Percentiles rank a stretch among this genome's conserved stretches.
Conservation (phyloP, 1,140 invertebrate species). For the Drosophila auraria region DNA sequence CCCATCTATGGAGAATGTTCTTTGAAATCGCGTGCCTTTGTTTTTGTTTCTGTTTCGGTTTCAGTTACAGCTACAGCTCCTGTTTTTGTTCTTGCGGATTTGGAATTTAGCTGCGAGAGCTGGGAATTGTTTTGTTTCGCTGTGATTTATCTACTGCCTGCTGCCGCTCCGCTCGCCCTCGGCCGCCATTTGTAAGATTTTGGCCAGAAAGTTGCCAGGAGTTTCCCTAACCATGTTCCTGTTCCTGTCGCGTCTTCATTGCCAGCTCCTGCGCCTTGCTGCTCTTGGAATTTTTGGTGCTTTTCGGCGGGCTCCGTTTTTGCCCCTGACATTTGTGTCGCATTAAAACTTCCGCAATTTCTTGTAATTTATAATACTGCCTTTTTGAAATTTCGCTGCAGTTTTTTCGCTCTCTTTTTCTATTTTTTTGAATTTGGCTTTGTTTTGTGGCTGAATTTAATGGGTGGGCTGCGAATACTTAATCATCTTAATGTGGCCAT, state of each 20-base stretch:
- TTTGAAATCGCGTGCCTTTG: slow-evolving; percentile 63
- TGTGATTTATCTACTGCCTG: slow-evolving; percentile 71
- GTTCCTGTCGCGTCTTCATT: slow-evolving; percentile 60
- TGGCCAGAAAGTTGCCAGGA: slow-evolving; percentile 75
- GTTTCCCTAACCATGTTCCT: slow-evolving; percentile 47
- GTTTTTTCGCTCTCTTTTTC: slow-evolving; percentile 15
- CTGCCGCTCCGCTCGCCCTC: slow-evolving; percentile 45
- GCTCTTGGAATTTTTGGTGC: slow-evolving; percentile 50
- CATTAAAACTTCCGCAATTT: slow-evolving; percentile 80
- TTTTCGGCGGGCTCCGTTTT: slow-evolving; percentile 54
- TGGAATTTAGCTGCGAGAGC: slow-evolving; percentile 35
- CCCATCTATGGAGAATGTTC: slow-evolving; percentile 63
- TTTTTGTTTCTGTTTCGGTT: slow-evolving; percentile 36
- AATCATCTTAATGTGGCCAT: slow-evolving; percentile 78
- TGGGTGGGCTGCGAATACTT: slow-evolving; percentile 60
- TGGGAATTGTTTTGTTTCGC: slow-evolving; percentile 71
- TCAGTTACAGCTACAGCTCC: slow-evolving; percentile 35
- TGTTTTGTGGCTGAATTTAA: slow-evolving; percentile 40
- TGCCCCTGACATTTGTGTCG: slow-evolving; percentile 78
- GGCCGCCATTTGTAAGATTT: slow-evolving; percentile 81
- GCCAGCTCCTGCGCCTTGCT: slow-evolving; percentile 59
- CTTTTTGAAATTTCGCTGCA: slow-evolving; percentile 65
- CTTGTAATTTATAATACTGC: slow-evolving; percentile 80
- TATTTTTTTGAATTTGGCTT: slow-evolving; percentile 26
- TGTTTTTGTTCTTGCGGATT: slow-evolving; percentile 50